phyloP scores from a whole-genome alignment of 2,888 invertebrate species.

The Coelinius sp. region DNA sequence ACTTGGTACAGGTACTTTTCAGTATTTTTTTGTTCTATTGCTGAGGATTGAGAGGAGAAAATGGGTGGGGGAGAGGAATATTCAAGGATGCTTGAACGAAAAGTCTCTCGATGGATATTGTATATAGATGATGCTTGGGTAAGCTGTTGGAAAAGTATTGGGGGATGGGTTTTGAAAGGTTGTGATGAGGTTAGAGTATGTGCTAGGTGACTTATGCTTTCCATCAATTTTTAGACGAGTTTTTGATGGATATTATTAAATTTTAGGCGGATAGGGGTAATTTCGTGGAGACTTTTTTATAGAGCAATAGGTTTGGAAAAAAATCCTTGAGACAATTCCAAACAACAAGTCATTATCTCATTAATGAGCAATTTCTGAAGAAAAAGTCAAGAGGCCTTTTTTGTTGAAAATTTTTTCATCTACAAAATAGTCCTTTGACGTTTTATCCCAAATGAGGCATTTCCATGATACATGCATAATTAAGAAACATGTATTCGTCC shows the following conservation, averaged over 20 bases:
- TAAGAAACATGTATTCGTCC: too few relatives aligned
- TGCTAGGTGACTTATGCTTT: not conserved
- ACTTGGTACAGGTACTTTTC: not conserved
- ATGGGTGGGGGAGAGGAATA: not conserved
- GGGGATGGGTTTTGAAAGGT: not conserved
- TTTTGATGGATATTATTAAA: not conserved
- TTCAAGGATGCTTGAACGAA: slow-evolving; percentile 1
- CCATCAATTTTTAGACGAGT: not conserved
- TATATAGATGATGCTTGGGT: not conserved
- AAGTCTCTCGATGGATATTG: not conserved
- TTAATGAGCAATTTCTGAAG: too few relatives aligned
- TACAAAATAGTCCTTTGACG: too few relatives aligned
- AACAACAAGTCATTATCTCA: too few relatives aligned
- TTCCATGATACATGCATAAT: too few relatives aligned
- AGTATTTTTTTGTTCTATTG: not conserved
- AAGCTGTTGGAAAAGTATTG: not conserved
- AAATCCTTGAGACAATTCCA: too few relatives aligned
- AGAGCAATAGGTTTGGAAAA: not conserved
- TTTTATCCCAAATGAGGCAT: too few relatives aligned
- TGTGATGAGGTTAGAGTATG: not conserved
- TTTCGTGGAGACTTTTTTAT: too few relatives aligned
- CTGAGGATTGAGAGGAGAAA: not conserved
- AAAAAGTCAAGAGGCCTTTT: too few relatives aligned
- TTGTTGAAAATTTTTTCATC: too few relatives aligned
- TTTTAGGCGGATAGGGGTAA: not conserved